Evolutionary conservation across 2,888 invertebrate species (phyloP), one percentile per base, ranked within the genome.

Genomic region (Gerris lacustris): DNA sequence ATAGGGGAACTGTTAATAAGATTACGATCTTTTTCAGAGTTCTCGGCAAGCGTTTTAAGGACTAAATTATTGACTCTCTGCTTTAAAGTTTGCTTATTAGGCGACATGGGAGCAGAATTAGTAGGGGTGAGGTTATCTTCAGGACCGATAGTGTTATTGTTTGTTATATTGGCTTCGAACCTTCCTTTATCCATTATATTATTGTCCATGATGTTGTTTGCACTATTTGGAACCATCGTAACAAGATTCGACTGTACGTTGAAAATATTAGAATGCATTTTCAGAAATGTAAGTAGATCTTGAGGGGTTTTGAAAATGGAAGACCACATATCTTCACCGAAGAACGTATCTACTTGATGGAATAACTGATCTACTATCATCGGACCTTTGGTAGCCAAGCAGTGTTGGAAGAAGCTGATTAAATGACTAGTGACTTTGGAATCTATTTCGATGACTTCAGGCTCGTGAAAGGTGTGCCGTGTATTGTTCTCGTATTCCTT

Each of bases 201-300:
- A 66, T 69, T 70, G 11, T 72, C 71, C n/a, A 71, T 63, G 6
- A 67, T 11, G 66, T 72, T 70, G 67, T 45, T 47, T 44, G 67
- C 43, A 44, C 63, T 73, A 18, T 70, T 31, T 44, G 55, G 67
- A 11, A 92, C 85, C 75, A 94, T 82, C 71, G 92, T 92, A 77
- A 94, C 93, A 81, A 94, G 86, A 83, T 96, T 95, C 70, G 93
- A 87, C 80, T 96, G 94, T 73, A 96, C 93, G 80, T 93, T 92
- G 82, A 96, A 96, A 77, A 92, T 88, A 80, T 95, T 92, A n/a
- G 94, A 91, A 80, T 96, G 94, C 82, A 96, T 87, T 80, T 93
- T 90, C 70, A 96, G 83, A 80, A 96, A 96, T 67, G 94, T 94
- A 68, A 89, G 88, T 76, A 96, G 83, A 81, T 96, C 96, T 71